Evolutionary conservation across 2,113 vertebrate genomes (phyloP).

Genomic region (Thalassarche chlororhynchos): DNA sequence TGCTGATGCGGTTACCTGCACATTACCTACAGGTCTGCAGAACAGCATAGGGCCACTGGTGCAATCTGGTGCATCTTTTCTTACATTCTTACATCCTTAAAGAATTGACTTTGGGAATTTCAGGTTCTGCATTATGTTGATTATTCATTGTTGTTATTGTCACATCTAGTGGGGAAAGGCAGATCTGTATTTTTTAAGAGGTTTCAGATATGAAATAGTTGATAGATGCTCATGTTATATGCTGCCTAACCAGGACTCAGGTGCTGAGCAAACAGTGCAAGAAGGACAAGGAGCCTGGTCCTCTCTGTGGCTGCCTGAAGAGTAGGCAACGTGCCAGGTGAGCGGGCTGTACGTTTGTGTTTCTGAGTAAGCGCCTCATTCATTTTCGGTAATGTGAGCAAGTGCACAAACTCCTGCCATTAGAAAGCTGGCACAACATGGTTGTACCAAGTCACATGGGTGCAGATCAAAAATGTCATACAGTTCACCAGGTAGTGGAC

Average conservation of each 20-base stretch:
- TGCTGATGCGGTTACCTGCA: neutral
- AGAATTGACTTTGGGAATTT: neutral
- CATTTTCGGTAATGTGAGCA: neutral
- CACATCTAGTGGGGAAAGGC: neutral
- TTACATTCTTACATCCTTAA: neutral
- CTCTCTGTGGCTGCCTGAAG: neutral
- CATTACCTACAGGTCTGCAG: neutral
- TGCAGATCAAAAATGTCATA: neutral
- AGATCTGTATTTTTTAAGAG: neutral
- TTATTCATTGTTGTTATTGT: neutral
- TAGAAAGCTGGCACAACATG: neutral
- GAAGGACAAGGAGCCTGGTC: neutral
- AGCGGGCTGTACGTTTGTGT: neutral
- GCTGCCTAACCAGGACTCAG: neutral
- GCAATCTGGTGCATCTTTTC: neutral
- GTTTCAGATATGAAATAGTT: neutral
- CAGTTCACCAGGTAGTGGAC: neutral
- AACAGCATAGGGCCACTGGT: neutral
- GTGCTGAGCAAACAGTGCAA: neutral
- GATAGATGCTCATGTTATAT: neutral
- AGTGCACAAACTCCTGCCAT: neutral
- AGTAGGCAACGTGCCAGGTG: neutral
- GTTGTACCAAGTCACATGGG: neutral
- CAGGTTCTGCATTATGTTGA: neutral
- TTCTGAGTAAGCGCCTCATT: neutral